phyloP scores from a whole-genome alignment of 2,113 vertebrate genomes.

The Ptilorrhoa leucosticta region DNA sequence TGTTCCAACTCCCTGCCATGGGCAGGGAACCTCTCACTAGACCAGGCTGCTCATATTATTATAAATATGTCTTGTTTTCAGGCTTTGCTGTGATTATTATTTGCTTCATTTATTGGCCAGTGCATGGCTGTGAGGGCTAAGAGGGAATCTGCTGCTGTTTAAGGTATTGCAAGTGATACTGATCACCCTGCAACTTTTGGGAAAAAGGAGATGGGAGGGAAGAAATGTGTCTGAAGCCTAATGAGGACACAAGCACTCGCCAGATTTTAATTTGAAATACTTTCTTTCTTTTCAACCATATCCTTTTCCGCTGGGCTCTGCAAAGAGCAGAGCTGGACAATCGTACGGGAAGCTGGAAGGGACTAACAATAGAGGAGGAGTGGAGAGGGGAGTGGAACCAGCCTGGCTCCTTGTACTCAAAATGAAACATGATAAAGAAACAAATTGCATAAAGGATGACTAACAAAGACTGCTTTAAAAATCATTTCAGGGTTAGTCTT shows the following conservation, averaged over 20 bases:
- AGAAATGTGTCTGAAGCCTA: background rate
- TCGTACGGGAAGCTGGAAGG: background rate
- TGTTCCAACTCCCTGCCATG: background rate
- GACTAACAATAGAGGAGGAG: conserved; percentile 32
- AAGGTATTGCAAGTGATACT: background rate
- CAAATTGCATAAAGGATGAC: conserved; percentile 14
- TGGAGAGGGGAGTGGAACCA: background rate
- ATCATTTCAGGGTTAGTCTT: background rate
- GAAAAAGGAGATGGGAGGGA: background rate
- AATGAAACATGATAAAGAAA: conserved; percentile 32
- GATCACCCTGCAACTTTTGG: background rate
- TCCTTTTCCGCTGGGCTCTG: conserved; percentile 25
- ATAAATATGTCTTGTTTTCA: background rate
- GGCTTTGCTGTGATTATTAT: background rate
- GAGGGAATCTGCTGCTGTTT: background rate
- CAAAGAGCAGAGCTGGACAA: conserved; percentile 23
- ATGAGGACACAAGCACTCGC: background rate
- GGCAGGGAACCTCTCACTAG: background rate
- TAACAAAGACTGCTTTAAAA: conserved; percentile 29
- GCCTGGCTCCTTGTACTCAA: background rate
- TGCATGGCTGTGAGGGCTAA: background rate
- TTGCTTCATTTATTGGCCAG: background rate
- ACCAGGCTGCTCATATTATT: background rate
- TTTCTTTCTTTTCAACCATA: background rate
- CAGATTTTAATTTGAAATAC: conserved; percentile 19